Evolutionary conservation across 2,797 vertebrate genomes (phyloP).

Genomic region (Hylomyscus alleni): DNA sequence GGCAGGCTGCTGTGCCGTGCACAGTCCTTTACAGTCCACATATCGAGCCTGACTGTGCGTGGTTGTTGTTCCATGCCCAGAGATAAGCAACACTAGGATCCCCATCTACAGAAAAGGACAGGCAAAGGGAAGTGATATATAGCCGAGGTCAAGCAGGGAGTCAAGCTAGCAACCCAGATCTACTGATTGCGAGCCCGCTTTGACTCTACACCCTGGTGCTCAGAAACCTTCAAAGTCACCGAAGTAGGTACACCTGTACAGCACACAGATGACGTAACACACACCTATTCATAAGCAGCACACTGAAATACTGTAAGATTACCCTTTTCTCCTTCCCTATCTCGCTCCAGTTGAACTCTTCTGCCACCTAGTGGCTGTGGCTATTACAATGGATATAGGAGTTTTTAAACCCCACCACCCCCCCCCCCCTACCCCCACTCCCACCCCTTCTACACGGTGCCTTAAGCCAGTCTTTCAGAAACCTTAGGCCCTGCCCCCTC

Average conservation of each 20-base stretch:
- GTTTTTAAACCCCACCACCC: background rate
- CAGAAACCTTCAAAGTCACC: background rate
- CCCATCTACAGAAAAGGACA: background rate
- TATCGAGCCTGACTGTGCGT: background rate
- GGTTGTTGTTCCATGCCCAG: background rate
- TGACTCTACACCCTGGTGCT: background rate
- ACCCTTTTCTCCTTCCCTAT: background rate
- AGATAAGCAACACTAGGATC: background rate
- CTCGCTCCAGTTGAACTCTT: constrained; percentile 12
- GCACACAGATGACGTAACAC: background rate
- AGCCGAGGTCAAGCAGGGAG: background rate
- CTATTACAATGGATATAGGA: background rate
- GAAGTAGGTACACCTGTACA: background rate
- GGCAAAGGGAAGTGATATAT: too few species aligned
- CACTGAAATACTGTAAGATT: background rate
- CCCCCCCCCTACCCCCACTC: too few species aligned
- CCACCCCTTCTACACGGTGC: background rate
- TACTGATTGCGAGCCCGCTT: background rate
- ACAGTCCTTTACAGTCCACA: background rate
- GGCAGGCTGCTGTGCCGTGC: background rate
- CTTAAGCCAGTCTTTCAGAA: constrained; percentile 19
- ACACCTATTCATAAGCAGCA: background rate
- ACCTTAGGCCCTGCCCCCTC: background rate
- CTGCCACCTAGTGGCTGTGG: constrained; percentile 70
- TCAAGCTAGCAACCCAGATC: background rate